Conservation (phyloP, 2,888 invertebrate species). For the Sinodicranocentrus sp. region DNA sequence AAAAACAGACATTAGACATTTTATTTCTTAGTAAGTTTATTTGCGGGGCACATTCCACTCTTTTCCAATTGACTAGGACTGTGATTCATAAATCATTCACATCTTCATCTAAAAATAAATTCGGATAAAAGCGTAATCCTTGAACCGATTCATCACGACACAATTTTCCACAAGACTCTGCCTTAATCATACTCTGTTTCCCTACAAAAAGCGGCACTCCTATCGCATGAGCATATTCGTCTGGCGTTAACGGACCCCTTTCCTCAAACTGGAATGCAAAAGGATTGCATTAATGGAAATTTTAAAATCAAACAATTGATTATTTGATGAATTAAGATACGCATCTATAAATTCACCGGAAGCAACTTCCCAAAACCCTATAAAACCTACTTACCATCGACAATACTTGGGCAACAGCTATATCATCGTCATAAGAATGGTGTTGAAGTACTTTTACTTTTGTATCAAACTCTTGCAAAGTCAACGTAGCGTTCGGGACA, state of each 20-base stretch:
- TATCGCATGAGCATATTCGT: slow-evolving; percentile 89
- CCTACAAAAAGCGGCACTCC: slow-evolving; percentile 94
- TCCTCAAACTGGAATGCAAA: slow-evolving; percentile 78
- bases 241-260: slow-evolving; percentile 87
- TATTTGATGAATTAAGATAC: no score
- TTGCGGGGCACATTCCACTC: no score
- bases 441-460: slow-evolving; percentile 97
- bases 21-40: no score
- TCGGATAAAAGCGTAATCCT: slow-evolving; percentile 96
- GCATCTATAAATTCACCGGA: no score
- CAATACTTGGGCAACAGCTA: slow-evolving; percentile 72
- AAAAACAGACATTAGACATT: no score
- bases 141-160: slow-evolving; percentile 98
- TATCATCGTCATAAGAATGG: slow-evolving; percentile 81
- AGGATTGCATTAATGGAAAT: no score
- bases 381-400: slow-evolving; percentile 65
- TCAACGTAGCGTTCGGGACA: slow-evolving; percentile 84
- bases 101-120: slow-evolving; percentile 81
- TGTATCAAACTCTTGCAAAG: slow-evolving; percentile 91
- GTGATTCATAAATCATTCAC: background rate
- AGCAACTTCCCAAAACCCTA: no score
- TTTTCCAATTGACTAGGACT: no score
- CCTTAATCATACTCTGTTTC: slow-evolving; percentile 90
- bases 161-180: slow-evolving; percentile 91
- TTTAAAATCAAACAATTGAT: no score